These are phyloP conservation scores for Vidua macroura DNA, from an alignment of 2,113 vertebrate species.

Conservation along the genomic window DNA sequence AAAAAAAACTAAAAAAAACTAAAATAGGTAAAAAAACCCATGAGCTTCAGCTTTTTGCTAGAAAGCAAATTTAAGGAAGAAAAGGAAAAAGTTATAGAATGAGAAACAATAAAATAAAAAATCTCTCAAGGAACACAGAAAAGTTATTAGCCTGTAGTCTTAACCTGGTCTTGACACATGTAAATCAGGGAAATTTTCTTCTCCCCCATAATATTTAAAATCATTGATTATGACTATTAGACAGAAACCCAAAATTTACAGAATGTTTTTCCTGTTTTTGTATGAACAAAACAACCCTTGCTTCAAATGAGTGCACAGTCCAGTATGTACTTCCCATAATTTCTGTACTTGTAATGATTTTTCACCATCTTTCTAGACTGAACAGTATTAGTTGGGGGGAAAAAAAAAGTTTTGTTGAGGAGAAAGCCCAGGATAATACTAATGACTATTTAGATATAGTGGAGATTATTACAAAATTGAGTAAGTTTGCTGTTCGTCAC, in stretches of 20 bases:
- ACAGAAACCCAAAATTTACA: background rate
- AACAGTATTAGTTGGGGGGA: background rate
- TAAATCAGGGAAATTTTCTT: background rate
- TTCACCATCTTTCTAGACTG: background rate
- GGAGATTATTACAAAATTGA: background rate
- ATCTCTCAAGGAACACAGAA: background rate
- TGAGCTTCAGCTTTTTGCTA: background rate
- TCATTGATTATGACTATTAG: constrained; percentile 1
- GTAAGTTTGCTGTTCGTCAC: background rate
- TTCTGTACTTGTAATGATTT: constrained; percentile 9
- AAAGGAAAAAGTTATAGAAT: background rate
- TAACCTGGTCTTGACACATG: background rate
- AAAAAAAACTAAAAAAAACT: background rate
- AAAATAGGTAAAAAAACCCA: background rate
- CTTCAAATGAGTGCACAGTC: background rate
- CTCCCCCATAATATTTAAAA: background rate
- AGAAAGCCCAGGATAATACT: background rate
- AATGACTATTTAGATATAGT: background rate
- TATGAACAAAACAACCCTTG: background rate
- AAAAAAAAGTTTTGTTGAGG: background rate
- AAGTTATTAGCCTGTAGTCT: background rate
- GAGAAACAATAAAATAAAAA: background rate
- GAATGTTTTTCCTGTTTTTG: background rate
- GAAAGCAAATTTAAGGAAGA: background rate
- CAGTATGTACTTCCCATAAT: background rate